These are phyloP conservation scores for Vanacampus margaritifer DNA, from an alignment of 2,113 vertebrate genomes.

Conservation along the genomic window DNA sequence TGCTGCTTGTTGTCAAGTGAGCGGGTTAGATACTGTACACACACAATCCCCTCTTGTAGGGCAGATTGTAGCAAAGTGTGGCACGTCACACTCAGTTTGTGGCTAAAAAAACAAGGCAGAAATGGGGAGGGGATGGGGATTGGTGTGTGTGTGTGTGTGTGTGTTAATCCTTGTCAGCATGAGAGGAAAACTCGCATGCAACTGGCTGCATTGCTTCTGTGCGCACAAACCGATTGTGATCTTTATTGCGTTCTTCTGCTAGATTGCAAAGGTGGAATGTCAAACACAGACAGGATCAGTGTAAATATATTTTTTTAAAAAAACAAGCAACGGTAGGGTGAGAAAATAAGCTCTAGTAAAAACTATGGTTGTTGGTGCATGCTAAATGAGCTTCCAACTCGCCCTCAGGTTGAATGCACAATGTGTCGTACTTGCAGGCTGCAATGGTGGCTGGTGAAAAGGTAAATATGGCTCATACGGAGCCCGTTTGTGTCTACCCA, in stretches of 20 bases:
- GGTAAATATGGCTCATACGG: constrained; percentile 20
- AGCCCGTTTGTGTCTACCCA: constrained; percentile 27
- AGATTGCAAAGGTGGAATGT: constrained; percentile 63
- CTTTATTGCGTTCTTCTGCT: constrained; percentile 54
- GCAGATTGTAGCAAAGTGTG: not conserved
- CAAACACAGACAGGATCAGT: constrained; percentile 35
- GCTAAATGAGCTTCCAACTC: constrained; percentile 47
- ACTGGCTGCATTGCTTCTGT: constrained; percentile 21
- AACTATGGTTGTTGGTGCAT: constrained; percentile 46
- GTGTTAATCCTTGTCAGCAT: not conserved
- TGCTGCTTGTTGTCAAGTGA: too few species aligned
- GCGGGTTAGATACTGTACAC: too few species aligned
- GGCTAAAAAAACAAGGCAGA: not conserved
- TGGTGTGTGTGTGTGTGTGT: not conserved
- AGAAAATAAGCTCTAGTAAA: not conserved
- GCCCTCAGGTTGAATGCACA: constrained; percentile 36
- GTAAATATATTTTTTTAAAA: not conserved
- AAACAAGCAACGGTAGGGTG: not conserved
- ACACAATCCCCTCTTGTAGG: not conserved
- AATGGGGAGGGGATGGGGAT: not conserved
- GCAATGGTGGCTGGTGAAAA: not conserved
- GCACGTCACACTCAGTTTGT: not conserved
- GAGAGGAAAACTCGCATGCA: constrained; percentile 20
- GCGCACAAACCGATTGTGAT: constrained; percentile 44
- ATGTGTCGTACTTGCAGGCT: constrained; percentile 24